These are phyloP conservation scores for Cyprinodon variegatus DNA, from an alignment of 2,113 vertebrate species.

Conservation along the genomic window DNA sequence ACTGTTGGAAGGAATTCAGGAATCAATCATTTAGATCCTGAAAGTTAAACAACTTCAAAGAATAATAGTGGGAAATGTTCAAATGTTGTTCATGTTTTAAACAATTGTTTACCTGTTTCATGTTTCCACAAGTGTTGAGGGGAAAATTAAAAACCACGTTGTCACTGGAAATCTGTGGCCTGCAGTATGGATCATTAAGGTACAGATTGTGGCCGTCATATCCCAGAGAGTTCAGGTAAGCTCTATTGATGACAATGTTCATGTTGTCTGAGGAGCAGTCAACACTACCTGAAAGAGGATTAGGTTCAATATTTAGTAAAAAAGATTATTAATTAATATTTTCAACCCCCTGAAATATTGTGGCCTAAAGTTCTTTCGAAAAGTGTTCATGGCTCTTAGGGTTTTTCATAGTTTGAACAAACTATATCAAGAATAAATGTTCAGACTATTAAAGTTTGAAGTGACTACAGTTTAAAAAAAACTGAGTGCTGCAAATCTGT, in stretches of 20 bases:
- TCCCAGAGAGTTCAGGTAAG: conserved; percentile 79
- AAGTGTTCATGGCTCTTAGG: neutral
- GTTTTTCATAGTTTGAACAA: too few relatives aligned
- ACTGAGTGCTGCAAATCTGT: too few relatives aligned
- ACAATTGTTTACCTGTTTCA: conserved; percentile 56
- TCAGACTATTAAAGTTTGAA: too few relatives aligned
- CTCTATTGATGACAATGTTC: conserved; percentile 78
- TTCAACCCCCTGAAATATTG: neutral
- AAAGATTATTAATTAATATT: neutral
- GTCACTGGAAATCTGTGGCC: conserved; percentile 55
- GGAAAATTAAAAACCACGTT: conserved; percentile 83
- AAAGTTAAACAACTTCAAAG: neutral
- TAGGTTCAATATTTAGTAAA: conserved; percentile 1
- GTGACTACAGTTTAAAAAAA: too few relatives aligned
- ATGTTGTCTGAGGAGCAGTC: conserved; percentile 84
- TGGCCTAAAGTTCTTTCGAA: neutral
- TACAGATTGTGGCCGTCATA: conserved; percentile 75
- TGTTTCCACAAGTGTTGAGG: conserved; percentile 82
- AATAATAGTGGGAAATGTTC: neutral
- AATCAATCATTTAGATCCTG: neutral
- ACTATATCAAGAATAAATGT: too few relatives aligned
- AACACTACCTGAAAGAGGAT: conserved; percentile 66
- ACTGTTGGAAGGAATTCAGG: conserved; percentile 66
- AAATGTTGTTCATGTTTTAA: neutral
- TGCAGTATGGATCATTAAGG: conserved; percentile 82